Conservation (phyloP, 1,140 invertebrate species). For the Melipona quadrifasciata region DNA sequence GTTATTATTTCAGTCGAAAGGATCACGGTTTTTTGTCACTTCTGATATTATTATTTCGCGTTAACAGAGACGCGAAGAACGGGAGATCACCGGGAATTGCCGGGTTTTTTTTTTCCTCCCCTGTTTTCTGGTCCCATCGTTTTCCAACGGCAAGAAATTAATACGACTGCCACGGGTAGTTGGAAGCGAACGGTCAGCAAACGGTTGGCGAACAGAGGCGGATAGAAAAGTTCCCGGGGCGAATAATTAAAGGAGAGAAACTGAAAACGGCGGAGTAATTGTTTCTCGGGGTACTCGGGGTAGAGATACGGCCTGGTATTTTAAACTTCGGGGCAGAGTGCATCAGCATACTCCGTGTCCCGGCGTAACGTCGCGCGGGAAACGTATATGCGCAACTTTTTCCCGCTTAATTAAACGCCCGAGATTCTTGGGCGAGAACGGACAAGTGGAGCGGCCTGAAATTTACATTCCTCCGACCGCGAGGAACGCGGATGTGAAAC, state of each 20-base stretch:
- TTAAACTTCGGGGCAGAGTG: neutral
- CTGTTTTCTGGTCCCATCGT: neutral
- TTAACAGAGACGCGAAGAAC: neutral
- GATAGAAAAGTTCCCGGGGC: neutral
- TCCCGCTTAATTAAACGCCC: constrained; percentile 48
- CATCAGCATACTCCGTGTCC: neutral
- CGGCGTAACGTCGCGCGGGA: neutral
- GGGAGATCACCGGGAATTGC: neutral
- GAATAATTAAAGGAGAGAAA: neutral
- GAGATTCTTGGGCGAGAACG: constrained; percentile 34
- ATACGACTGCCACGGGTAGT: neutral
- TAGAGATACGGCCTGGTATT: neutral
- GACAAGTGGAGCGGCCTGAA: constrained; percentile 8
- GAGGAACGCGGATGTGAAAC: constrained; percentile 20
- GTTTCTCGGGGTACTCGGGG: neutral
- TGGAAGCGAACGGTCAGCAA: neutral
- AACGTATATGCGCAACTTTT: constrained; percentile 37
- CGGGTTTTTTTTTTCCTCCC: neutral
- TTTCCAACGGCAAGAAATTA: neutral
- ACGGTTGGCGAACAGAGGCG: neutral
- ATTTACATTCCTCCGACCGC: constrained; percentile 25
- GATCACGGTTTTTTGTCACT: neutral
- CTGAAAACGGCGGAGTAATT: neutral
- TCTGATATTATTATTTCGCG: neutral
- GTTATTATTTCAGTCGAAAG: neutral